Evolutionary conservation across 2,797 vertebrate genomes (phyloP).

Genomic region (Dipus sagitta): DNA sequence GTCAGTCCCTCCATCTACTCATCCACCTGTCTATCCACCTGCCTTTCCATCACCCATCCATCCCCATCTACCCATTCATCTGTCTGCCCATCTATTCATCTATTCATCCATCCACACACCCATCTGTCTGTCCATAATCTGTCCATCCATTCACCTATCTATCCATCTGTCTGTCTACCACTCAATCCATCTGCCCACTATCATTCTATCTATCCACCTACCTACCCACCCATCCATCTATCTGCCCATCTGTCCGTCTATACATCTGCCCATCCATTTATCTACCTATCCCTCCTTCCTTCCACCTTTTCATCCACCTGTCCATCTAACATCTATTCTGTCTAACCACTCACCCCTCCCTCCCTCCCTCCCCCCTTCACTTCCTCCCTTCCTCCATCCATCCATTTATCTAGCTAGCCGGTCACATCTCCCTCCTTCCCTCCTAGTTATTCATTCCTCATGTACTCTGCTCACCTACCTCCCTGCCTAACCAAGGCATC

Average conservation of each 20-base stretch:
- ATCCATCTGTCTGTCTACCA: neutral
- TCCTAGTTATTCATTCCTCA: no score
- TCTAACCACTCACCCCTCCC: fast-evolving
- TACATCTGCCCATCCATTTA: no score
- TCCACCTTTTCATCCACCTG: neutral
- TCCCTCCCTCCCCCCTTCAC: no score
- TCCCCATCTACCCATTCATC: no score
- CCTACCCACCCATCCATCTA: no score
- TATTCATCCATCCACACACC: neutral
- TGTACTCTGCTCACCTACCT: no score
- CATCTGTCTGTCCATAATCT: neutral
- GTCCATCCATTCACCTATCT: neutral
- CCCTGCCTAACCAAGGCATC: neutral
- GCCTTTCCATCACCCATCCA: no score
- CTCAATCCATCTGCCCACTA: neutral
- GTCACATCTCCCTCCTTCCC: no score
- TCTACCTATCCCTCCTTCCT: fast-evolving
- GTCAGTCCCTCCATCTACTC: neutral
- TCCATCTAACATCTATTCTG: no score
- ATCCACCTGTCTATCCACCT: neutral
- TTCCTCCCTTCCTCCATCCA: neutral
- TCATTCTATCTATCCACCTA: neutral
- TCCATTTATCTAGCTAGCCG: neutral
- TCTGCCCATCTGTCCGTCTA: no score
- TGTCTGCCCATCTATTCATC: neutral